A percentile compares a stretch with the other conserved stretches of the same genome.
Evolutionary conservation across 2,888 invertebrate species (phyloP).

Genomic region (Rosalia funebris): DNA sequence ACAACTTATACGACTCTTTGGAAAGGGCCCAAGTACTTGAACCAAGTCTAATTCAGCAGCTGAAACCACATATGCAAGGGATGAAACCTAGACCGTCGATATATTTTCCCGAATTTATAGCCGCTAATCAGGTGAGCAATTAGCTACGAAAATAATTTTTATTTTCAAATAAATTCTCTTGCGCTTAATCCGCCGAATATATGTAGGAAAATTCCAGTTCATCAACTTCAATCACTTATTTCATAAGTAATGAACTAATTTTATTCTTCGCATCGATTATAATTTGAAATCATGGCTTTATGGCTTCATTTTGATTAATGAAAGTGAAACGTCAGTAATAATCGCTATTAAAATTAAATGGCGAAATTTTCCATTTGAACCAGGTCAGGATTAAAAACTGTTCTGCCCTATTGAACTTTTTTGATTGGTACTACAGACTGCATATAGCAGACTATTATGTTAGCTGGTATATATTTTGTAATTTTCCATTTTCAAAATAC

Average conservation of each 20-base stretch:
- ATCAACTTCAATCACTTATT: too few species aligned
- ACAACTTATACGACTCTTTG: slow-evolving; percentile 89
- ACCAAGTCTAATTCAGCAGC: slow-evolving; percentile 80
- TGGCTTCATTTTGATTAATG: too few species aligned
- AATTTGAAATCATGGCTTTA: too few species aligned
- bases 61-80: slow-evolving; percentile 76
- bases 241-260: too few species aligned
- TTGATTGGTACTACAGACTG: neutral
- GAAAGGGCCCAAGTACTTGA: slow-evolving; percentile 87
- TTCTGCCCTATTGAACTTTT: neutral
- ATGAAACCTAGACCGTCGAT: slow-evolving; percentile 84
- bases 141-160: too few species aligned
- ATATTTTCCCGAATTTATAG: slow-evolving; percentile 91
- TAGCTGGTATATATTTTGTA: neutral
- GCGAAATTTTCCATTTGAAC: neutral
- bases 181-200: too few species aligned
- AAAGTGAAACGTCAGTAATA: too few species aligned
- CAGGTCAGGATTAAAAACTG: neutral
- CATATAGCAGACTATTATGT: neutral
- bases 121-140: slow-evolving; percentile 87
- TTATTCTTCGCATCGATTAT: too few species aligned
- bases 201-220: too few species aligned
- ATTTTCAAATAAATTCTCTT: too few species aligned
- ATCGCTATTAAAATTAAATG: neutral
- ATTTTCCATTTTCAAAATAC: too few species aligned